These are phyloP conservation scores for Lutjanus argentimaculatus DNA, from an alignment of 2,797 vertebrate species.

Conservation along the genomic window DNA sequence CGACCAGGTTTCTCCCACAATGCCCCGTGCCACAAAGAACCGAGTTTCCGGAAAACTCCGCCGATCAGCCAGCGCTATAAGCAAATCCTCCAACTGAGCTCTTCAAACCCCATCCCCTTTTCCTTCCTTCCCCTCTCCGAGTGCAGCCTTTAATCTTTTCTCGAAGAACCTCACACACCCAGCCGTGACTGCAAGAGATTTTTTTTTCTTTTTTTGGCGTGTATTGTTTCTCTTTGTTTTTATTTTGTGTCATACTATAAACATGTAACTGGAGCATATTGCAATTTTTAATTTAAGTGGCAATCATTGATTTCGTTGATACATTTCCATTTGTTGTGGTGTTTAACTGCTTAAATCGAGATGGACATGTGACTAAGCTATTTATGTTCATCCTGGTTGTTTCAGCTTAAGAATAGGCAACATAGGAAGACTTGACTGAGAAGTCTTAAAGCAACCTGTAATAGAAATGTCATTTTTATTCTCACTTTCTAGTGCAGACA, in stretches of 20 bases:
- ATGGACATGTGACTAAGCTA: conserved; percentile 63
- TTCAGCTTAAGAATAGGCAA: conserved; percentile 44
- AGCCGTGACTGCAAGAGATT: conserved; percentile 76
- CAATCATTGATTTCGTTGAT: conserved; percentile 60
- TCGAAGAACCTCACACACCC: conserved; percentile 66
- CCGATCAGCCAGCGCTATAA: conserved; percentile 86
- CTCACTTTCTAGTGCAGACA: conserved; percentile 34
- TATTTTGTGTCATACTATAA: conserved; percentile 51
- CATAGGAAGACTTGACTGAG: conserved; percentile 60
- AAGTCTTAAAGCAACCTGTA: conserved; percentile 55
- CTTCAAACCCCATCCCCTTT: conserved; percentile 10
- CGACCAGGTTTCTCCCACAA: conserved; percentile 83
- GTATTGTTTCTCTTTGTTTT: conserved; percentile 41
- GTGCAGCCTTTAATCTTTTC: conserved; percentile 65
- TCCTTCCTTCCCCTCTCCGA: neutral
- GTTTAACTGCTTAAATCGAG: conserved; percentile 47
- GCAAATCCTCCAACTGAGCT: conserved; percentile 88
- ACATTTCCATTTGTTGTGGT: conserved; percentile 68
- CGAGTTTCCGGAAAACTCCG: conserved; percentile 86
- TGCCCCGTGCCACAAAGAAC: conserved; percentile 84
- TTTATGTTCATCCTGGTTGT: conserved; percentile 59
- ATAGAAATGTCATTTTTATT: conserved; percentile 40
- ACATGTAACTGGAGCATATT: conserved; percentile 75
- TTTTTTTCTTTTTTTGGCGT: neutral
- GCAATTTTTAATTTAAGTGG: conserved; percentile 75